Evolutionary conservation across 2,113 vertebrate genomes (phyloP).

Genomic region (Glareola pratincola): DNA sequence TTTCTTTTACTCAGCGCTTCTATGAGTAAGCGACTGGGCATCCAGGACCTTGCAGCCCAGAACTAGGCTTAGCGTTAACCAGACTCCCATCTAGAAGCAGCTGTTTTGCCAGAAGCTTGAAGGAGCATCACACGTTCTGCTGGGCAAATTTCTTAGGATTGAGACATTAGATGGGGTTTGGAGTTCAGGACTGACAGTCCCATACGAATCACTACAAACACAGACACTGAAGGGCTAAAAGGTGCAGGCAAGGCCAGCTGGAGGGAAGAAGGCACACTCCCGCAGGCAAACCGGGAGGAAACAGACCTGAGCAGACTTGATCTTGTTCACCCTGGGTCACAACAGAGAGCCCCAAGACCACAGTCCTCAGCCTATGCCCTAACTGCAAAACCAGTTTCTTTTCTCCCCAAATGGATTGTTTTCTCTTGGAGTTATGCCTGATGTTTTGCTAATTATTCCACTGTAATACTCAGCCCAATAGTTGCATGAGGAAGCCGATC

Average conservation of each 20-base stretch:
- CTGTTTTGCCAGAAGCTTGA: background rate
- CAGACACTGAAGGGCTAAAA: background rate
- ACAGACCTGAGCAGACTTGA: background rate
- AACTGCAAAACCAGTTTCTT: background rate
- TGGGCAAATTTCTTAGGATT: background rate
- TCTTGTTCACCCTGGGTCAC: background rate
- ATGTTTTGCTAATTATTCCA: slow-evolving; percentile 30
- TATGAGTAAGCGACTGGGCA: background rate
- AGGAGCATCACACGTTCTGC: background rate
- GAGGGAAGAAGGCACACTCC: background rate
- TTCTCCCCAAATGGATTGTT: background rate
- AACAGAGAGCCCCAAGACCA: background rate
- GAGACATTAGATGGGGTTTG: background rate
- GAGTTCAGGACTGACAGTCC: background rate
- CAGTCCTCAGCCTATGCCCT: background rate
- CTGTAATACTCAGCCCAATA: background rate
- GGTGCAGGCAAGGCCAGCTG: background rate
- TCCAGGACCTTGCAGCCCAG: background rate
- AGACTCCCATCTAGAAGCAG: background rate
- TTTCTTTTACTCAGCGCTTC: background rate
- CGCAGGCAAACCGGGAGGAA: background rate
- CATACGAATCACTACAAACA: background rate
- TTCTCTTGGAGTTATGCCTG: background rate
- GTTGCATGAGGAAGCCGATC: background rate
- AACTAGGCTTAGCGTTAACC: background rate